Conservation (phyloP, 92 coral and sea anemone genomes). For the Meandrina meandrites region DNA sequence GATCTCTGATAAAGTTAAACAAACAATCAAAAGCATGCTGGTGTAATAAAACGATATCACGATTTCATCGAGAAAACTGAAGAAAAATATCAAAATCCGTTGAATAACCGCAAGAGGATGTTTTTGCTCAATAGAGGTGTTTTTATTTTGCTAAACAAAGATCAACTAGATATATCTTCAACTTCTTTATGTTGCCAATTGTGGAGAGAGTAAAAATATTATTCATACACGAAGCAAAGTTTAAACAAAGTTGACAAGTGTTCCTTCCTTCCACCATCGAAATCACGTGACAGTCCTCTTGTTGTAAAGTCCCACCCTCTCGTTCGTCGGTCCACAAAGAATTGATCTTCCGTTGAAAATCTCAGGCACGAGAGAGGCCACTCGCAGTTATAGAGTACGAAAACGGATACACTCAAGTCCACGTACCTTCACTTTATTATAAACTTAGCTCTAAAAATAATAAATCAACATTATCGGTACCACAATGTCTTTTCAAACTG, state of each 20-base stretch:
- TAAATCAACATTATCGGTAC: neutral
- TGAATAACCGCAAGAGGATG: neutral
- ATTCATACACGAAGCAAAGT: neutral
- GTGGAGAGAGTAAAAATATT: neutral
- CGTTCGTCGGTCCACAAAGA: slow-evolving; percentile 3
- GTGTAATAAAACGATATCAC: slow-evolving; percentile 21
- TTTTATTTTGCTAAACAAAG: neutral
- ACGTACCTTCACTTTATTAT: slow-evolving; percentile 5
- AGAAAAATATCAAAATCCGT: neutral
- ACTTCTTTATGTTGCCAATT: neutral
- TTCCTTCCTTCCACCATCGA: neutral
- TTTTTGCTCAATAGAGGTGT: neutral
- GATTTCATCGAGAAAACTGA: neutral
- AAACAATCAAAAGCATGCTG: slow-evolving; percentile 23
- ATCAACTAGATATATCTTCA: neutral
- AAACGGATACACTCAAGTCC: slow-evolving; percentile 26
- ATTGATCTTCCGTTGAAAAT: slow-evolving; percentile 38
- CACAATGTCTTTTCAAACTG: neutral
- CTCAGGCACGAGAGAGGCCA: slow-evolving; percentile 24
- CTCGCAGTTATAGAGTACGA: slow-evolving; percentile 27
- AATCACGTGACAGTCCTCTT: slow-evolving; percentile 24
- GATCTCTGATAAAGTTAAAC: slow-evolving; percentile 6
- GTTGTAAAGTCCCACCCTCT: slow-evolving; percentile 23
- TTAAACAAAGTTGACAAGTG: neutral
- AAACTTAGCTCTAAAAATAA: neutral